A percentile compares a stretch with the other conserved stretches of the same genome.
Evolutionary conservation across 1,140 invertebrate genomes (phyloP).

Genomic region (Augochlora pura): DNA sequence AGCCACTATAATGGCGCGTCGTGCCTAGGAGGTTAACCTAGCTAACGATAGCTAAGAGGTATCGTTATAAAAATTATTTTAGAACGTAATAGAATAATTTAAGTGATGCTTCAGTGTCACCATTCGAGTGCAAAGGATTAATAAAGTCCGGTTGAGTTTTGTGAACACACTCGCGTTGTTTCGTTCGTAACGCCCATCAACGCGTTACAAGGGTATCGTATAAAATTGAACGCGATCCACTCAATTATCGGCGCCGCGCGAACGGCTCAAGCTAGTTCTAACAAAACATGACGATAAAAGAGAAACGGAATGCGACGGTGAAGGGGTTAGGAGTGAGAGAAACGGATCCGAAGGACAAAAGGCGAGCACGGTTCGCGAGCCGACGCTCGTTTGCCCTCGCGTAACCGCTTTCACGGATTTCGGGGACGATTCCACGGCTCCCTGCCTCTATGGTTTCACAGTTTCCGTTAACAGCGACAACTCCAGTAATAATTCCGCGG

Average conservation of each 20-base stretch:
- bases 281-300: constrained; percentile 27
- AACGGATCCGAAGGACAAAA: constrained; percentile 20
- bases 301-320: not conserved
- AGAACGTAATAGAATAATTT: no score
- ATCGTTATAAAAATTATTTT: no score
- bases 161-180: no score
- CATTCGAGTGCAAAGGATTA: no score
- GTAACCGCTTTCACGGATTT: constrained; percentile 47
- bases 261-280: constrained; percentile 2
- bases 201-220: constrained; percentile 10
- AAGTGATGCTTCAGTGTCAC: no score
- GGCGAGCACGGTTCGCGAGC: constrained; percentile 8
- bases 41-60: no score
- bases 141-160: no score
- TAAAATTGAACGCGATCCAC: not conserved
- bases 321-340: not conserved
- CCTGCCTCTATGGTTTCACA: constrained; percentile 41
- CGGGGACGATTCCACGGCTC: constrained; percentile 30
- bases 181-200: no score
- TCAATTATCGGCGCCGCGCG: constrained; percentile 25
- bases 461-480: constrained; percentile 44
- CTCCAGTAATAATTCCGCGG: constrained; percentile 37
- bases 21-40: no score
- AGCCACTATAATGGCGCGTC: no score
- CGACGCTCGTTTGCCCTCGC: constrained; percentile 31